Evolutionary conservation across 2,797 vertebrate species (phyloP).

Genomic region (Perodicticus potto): DNA sequence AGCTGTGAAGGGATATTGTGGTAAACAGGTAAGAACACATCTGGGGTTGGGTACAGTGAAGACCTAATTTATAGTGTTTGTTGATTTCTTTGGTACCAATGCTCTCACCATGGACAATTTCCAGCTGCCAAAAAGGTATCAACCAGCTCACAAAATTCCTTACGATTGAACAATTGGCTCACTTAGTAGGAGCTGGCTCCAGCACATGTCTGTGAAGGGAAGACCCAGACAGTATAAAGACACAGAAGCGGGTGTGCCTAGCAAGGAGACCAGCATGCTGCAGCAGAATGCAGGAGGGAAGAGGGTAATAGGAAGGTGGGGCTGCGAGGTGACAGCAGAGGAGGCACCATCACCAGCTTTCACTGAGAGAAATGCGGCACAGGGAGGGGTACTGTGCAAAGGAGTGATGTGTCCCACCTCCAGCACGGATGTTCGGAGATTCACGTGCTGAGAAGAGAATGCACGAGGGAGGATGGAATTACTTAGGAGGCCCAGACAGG

Average conservation of each 20-base stretch:
- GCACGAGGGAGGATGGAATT: rapidly evolving
- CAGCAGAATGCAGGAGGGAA: neutral
- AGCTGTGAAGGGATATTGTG: neutral
- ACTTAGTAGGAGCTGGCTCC: neutral
- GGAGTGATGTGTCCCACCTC: neutral
- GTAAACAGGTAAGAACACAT: neutral
- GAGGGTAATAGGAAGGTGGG: rapidly evolving
- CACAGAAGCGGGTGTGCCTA: rapidly evolving
- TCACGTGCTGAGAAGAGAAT: neutral
- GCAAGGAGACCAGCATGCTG: neutral
- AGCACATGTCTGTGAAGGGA: neutral
- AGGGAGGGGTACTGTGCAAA: neutral
- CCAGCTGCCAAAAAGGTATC: neutral
- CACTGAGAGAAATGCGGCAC: neutral
- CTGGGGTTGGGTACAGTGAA: rapidly evolving
- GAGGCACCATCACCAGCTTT: neutral
- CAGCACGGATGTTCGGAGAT: neutral
- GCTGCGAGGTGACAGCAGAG: neutral
- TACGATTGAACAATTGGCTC: too few species aligned
- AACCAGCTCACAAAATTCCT: neutral
- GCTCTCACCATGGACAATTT: neutral
- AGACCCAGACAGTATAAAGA: neutral
- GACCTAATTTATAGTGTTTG: neutral
- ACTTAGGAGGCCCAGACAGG: neutral
- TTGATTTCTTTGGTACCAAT: neutral